Percentiles rank a stretch among this genome's conserved stretches.
Evolutionary conservation across 2,113 vertebrate genomes (phyloP).

Genomic region (Podilymbus podiceps): DNA sequence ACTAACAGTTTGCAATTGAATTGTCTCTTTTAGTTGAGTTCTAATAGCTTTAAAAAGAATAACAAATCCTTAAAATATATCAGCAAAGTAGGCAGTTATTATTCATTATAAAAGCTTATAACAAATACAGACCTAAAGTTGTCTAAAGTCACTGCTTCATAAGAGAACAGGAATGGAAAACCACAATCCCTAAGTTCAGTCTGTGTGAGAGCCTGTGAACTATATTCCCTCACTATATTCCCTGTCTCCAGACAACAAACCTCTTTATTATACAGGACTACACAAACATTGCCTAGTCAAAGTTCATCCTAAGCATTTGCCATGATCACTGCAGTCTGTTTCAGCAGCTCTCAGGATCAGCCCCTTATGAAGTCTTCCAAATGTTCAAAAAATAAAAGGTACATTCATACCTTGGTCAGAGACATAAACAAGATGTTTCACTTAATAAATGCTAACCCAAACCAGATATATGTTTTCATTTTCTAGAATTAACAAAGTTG

Average conservation of each 20-base stretch:
- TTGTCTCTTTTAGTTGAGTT: neutral
- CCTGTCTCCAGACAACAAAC: neutral
- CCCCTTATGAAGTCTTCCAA: too few species aligned
- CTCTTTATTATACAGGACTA: neutral
- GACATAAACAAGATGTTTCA: neutral
- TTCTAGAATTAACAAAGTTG: neutral
- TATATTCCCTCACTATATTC: neutral
- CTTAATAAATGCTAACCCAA: neutral
- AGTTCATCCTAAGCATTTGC: neutral
- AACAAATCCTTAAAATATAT: neutral
- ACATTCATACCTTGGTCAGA: neutral
- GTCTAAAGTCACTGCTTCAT: neutral
- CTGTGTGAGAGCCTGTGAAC: neutral
- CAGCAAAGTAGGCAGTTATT: neutral
- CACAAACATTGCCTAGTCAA: neutral
- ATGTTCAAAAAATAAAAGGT: neutral
- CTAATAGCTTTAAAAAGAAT: neutral
- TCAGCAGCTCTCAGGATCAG: neutral
- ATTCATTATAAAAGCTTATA: neutral
- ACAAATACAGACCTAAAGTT: neutral
- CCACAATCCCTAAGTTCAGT: neutral
- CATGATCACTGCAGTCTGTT: neutral
- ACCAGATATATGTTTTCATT: neutral
- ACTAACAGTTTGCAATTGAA: neutral
- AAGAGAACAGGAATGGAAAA: neutral